Conservation (phyloP, 2,888 invertebrate species). For the Neria commutata region DNA sequence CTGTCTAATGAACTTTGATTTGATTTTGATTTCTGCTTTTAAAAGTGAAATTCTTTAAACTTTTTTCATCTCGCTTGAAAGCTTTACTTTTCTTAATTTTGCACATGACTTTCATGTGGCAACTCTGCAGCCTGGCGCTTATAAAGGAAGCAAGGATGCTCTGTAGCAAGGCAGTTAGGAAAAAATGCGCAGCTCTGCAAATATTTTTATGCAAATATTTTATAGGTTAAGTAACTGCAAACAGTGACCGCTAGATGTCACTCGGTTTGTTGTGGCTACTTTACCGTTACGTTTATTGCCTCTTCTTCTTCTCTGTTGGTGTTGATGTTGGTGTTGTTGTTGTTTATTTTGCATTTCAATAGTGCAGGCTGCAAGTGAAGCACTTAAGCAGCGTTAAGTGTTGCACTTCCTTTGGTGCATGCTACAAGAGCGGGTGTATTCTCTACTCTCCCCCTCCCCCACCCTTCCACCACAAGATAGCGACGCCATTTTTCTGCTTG, state of each 20-base stretch:
- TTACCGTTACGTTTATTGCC: not conserved
- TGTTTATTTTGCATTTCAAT: slow-evolving; percentile 20
- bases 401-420: too few species aligned
- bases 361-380: slow-evolving; percentile 6
- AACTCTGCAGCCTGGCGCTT: too few species aligned
- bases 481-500: not conserved
- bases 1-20: too few species aligned
- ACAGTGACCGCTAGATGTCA: slow-evolving; percentile 24
- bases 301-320: not conserved
- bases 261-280: not conserved
- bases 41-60: too few species aligned
- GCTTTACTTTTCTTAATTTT: too few species aligned
- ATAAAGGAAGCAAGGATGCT: too few species aligned
- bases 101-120: too few species aligned
- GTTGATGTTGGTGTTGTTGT: slow-evolving; percentile 4
- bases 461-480: not conserved
- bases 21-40: too few species aligned
- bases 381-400: not conserved
- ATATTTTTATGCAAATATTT: slow-evolving; percentile 42
- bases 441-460: not conserved
- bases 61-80: too few species aligned
- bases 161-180: too few species aligned
- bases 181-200: not conserved
- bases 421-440: too few species aligned
- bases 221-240: slow-evolving; percentile 47